Evolutionary conservation across 1,140 invertebrate genomes (phyloP), one percentile per base, ranked within the genome.

Genomic region (Papilio glaucus): DNA sequence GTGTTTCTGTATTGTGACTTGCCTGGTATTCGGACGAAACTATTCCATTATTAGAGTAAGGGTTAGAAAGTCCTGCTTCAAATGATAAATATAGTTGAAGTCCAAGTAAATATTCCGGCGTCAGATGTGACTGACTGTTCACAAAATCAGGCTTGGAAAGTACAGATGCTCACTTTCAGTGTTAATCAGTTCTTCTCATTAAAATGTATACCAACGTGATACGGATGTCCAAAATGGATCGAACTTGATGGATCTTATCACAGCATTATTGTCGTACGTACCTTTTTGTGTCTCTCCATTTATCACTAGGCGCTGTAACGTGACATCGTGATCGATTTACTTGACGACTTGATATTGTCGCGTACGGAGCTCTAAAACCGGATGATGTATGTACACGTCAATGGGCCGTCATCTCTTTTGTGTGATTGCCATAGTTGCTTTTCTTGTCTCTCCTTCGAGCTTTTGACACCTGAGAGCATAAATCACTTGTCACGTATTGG

Each of bases 401-500:
- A 78, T 79, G 77, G 75, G 82, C 73, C 79, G 79, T 81, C 78
- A 79, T 83, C 77, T 83, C 49, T 76, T 79, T 77, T 80, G 73
- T 87, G 77, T 86, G 83, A 85, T 85, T 85, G 88, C 77, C 82
- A 79, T 72, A 81, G 62, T 84, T 87, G 87, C 86, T 87, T 89
- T 86, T 90, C 84, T 65, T 79, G 67, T 67, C 76, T 77, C 80
- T 65, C 63, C 13, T 13, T 38, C 61, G 61, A 63, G 77, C 75
- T 86, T 83, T 87, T 91, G 88, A 90, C 89, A 91, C 87, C 86
- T 87, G 85, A 87, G 72, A 75, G 74, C 74, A 92, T 92, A 90
- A 90, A 92, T 92, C 90, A 88, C 85, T 87, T 92, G 90, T 92
- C 89, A 84, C 80, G 82, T 81, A 74, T 90, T 78, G 87, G 80